These are phyloP conservation scores for Allolobophora icterica DNA, from an alignment of 2,888 invertebrate genomes.

Conservation along the genomic window DNA sequence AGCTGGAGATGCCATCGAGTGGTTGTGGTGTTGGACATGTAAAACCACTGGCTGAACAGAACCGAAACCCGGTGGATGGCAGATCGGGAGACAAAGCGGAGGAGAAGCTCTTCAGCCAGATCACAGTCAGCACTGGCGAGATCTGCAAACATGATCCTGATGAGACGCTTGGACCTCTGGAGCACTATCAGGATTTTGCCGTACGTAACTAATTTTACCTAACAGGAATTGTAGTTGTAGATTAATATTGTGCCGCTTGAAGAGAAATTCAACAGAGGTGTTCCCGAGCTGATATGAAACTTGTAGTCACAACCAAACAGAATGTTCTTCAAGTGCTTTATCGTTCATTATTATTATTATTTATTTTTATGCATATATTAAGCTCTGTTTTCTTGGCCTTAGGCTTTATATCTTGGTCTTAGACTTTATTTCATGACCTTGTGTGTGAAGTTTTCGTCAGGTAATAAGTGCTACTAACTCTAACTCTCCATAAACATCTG, in stretches of 20 bases:
- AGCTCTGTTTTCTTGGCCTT: too few species aligned
- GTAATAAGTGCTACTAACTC: neutral
- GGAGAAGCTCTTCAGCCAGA: conserved; percentile 27
- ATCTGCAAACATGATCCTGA: conserved; percentile 25
- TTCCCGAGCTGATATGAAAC: too few species aligned
- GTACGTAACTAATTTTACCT: neutral
- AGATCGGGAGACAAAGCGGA: neutral
- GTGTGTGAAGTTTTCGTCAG: neutral
- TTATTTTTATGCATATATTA: too few species aligned
- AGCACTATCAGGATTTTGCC: conserved; percentile 28
- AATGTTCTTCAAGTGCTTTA: too few species aligned
- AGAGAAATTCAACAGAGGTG: too few species aligned
- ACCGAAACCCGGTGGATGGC: neutral
- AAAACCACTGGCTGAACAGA: neutral
- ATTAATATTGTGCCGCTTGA: too few species aligned
- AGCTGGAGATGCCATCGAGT: neutral
- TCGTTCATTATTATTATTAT: too few species aligned
- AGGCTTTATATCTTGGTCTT: neutral
- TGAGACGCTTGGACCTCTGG: conserved; percentile 24
- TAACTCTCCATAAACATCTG: neutral
- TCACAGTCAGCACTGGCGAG: conserved; percentile 31
- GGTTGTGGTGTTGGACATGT: neutral
- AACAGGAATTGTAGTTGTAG: too few species aligned
- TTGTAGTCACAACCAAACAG: too few species aligned
- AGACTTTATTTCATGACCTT: neutral